Conservation (phyloP, 1,140 invertebrate species). For the Nomia melanderi region DNA sequence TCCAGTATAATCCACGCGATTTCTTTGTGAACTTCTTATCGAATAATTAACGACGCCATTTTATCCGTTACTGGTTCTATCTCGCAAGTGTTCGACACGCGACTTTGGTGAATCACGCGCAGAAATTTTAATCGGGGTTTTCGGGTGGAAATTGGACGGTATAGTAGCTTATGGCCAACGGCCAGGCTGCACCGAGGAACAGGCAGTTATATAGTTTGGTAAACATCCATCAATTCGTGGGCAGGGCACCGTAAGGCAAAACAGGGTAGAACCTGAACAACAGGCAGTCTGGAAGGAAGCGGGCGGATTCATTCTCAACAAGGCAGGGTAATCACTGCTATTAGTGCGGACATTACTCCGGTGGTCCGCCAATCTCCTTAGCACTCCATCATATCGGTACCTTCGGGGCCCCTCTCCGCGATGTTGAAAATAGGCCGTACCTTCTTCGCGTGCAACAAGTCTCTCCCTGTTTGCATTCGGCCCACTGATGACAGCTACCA, state of each 20-base stretch:
- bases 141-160: constrained; percentile 51
- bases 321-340: constrained; percentile 80
- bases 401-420: constrained; percentile 36
- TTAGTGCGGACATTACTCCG: constrained; percentile 80
- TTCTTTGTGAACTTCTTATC: too few relatives aligned
- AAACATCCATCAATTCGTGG: constrained; percentile 78
- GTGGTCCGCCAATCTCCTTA: constrained; percentile 77
- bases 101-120: constrained; percentile 21
- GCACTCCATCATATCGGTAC: constrained; percentile 70
- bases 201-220: constrained; percentile 66
- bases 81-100: background rate
- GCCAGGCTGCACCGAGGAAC: constrained; percentile 48
- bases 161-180: constrained; percentile 52
- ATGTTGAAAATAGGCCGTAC: constrained; percentile 53
- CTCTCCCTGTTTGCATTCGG: constrained; percentile 11
- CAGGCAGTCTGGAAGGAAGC: constrained; percentile 63
- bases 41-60: too few relatives aligned
- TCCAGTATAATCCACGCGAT: too few relatives aligned
- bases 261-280: constrained; percentile 53
- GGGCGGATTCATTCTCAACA: constrained; percentile 76
- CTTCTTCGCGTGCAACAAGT: constrained; percentile 16
- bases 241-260: constrained; percentile 53
- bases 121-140: constrained; percentile 56
- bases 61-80: background rate
- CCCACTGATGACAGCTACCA: background rate